These are phyloP conservation scores for Trematomus loennbergii DNA, from an alignment of 2,113 vertebrate species.

Conservation along the genomic window DNA sequence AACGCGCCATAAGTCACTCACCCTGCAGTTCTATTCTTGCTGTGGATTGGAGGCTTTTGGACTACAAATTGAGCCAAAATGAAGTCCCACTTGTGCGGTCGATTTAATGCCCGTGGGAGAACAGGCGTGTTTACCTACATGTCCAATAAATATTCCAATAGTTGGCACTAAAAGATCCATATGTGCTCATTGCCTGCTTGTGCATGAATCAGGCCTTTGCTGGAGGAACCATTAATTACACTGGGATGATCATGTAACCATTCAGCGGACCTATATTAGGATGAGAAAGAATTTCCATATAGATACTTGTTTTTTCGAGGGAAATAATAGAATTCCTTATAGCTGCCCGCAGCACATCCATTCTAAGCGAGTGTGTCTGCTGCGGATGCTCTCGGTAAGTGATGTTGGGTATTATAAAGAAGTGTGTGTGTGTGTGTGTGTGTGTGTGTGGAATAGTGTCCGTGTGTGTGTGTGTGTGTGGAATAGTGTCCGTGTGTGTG, in stretches of 20 bases:
- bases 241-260: slow-evolving; percentile 68
- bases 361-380: slow-evolving; percentile 65
- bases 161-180: slow-evolving; percentile 44
- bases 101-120: slow-evolving; percentile 1
- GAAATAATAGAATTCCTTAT: slow-evolving; percentile 75
- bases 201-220: slow-evolving; percentile 64
- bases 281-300: slow-evolving; percentile 61
- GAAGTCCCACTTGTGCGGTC: not conserved
- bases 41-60: not conserved
- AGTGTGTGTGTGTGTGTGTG: not conserved
- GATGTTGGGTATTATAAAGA: slow-evolving; percentile 61
- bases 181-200: slow-evolving; percentile 45
- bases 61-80: not conserved
- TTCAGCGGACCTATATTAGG: slow-evolving; percentile 47
- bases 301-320: slow-evolving; percentile 56
- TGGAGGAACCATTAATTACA: slow-evolving; percentile 69
- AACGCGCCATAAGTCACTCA: too few relatives aligned
- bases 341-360: slow-evolving; percentile 70
- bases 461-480: too few relatives aligned
- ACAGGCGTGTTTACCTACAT: slow-evolving; percentile 39
- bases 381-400: slow-evolving; percentile 58
- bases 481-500: too few relatives aligned
- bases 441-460: slow-evolving; percentile 10
- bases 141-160: slow-evolving; percentile 50
- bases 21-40: not conserved